phyloP scores from a whole-genome alignment of 1,140 invertebrate genomes.

The Holcopasites calliopsidis region DNA sequence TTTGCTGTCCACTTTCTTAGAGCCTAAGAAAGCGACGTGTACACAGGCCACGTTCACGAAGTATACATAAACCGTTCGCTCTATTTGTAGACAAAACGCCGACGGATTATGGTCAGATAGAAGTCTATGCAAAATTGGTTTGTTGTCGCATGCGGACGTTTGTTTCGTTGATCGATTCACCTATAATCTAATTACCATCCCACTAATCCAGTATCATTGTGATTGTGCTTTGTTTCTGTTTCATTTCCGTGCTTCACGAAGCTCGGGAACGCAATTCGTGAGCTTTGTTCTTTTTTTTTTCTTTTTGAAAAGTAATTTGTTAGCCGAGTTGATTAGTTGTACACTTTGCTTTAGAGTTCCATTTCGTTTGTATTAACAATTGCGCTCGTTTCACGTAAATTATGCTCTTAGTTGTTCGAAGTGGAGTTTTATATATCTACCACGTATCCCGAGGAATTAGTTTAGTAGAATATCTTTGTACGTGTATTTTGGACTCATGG shows the following conservation, averaged over 20 bases:
- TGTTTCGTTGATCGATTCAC: constrained; percentile 61
- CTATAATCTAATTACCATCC: constrained; percentile 43
- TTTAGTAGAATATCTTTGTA: constrained; percentile 4
- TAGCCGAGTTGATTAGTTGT: constrained; percentile 20
- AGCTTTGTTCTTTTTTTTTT: background rate
- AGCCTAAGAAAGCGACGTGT: constrained; percentile 21
- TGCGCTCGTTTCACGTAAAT: constrained; percentile 32
- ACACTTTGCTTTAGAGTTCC: constrained; percentile 20
- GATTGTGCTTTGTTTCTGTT: constrained; percentile 8
- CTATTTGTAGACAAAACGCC: constrained; percentile 75
- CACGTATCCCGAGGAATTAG: constrained; percentile 15
- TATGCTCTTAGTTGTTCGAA: background rate
- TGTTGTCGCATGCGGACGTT: constrained; percentile 71
- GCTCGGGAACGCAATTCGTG: background rate
- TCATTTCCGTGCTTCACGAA: background rate
- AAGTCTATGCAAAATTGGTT: constrained; percentile 70
- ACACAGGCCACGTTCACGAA: constrained; percentile 41
- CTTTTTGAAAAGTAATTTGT: constrained; percentile 16
- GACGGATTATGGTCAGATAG: constrained; percentile 77
- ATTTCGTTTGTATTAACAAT: constrained; percentile 22
- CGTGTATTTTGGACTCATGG: background rate
- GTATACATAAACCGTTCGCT: constrained; percentile 71
- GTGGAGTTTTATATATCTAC: constrained; percentile 19
- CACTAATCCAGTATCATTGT: constrained; percentile 48
- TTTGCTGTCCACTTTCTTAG: constrained; percentile 24